These are phyloP conservation scores for Pseudomyrmex flavicornis DNA, from an alignment of 1,140 invertebrate species.

Conservation along the genomic window DNA sequence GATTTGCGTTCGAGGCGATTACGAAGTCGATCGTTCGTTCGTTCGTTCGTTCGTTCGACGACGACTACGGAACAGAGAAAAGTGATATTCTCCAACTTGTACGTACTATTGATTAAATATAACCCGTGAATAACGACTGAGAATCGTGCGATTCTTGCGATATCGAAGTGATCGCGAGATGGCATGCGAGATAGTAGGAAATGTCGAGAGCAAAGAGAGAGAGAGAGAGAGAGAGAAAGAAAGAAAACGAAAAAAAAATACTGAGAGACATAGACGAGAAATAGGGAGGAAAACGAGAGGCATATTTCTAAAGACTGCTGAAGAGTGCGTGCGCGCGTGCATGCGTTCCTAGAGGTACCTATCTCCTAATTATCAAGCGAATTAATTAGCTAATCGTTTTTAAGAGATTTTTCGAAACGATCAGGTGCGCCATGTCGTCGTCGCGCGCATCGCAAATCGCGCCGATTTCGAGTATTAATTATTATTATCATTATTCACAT, in stretches of 20 bases:
- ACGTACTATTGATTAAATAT: conserved; percentile 29
- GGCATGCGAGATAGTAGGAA: not conserved
- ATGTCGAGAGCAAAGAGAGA: conserved; percentile 15
- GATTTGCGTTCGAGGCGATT: conserved; percentile 24
- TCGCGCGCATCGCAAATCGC: conserved; percentile 34
- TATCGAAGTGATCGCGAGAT: conserved; percentile 44
- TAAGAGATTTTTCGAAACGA: conserved; percentile 60
- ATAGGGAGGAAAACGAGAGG: conserved; percentile 19
- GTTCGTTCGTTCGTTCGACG: conserved; percentile 52
- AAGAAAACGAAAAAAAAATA: conserved; percentile 29
- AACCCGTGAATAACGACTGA: conserved; percentile 21
- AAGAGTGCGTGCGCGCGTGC: conserved; percentile 79
- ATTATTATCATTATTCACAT: conserved; percentile 73
- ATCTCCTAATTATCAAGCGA: conserved; percentile 72
- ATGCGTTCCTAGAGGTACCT: conserved; percentile 80
- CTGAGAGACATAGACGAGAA: conserved; percentile 32
- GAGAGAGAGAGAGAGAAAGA: conserved; percentile 20
- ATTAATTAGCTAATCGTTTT: conserved; percentile 72
- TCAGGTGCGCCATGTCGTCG: conserved; percentile 47
- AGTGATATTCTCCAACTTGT: conserved; percentile 18
- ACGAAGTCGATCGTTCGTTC: conserved; percentile 49
- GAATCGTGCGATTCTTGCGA: conserved; percentile 34
- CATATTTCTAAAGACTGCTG: conserved; percentile 85
- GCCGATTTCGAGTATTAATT: conserved; percentile 73
- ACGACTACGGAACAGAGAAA: not conserved